A percentile compares a stretch with the other conserved stretches of the same genome.
phyloP scores from a whole-genome alignment of 2,113 vertebrate species.

The Pontoporia blainvillei region DNA sequence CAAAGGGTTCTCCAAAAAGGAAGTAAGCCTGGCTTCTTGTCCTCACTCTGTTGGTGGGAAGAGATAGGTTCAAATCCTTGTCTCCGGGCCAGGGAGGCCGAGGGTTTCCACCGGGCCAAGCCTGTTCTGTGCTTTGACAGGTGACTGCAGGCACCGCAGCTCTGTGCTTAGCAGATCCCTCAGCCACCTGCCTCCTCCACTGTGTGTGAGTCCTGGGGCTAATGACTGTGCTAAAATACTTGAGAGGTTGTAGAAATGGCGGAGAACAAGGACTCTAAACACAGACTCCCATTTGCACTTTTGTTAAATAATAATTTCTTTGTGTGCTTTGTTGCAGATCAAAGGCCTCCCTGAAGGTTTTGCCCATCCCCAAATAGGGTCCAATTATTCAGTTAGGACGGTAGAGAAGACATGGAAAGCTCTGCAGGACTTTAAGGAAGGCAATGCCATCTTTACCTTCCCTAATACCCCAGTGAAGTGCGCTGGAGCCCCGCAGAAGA shows the following conservation, averaged over 20 bases:
- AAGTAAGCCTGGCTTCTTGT: neutral
- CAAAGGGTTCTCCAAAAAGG: neutral
- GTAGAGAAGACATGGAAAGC: slow-evolving; percentile 97
- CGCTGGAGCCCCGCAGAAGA: slow-evolving; percentile 97
- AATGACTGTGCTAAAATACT: neutral
- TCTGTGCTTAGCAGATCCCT: neutral
- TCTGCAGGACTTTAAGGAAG: slow-evolving; percentile 92
- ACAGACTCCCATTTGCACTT: neutral
- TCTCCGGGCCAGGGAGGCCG: neutral
- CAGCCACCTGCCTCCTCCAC: neutral
- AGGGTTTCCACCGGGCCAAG: neutral
- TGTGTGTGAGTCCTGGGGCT: neutral
- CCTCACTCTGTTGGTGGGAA: neutral
- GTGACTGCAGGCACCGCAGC: neutral
- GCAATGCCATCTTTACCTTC: slow-evolving; percentile 94
- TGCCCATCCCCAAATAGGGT: slow-evolving; percentile 91
- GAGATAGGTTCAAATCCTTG: neutral
- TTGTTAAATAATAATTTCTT: neutral
- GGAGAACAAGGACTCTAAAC: neutral
- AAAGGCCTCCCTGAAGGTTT: slow-evolving; percentile 97
- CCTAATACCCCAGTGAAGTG: slow-evolving; percentile 97
- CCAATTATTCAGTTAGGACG: slow-evolving; percentile 92
- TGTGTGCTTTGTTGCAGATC: slow-evolving; percentile 83
- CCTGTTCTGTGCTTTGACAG: neutral
- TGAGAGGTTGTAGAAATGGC: neutral